A percentile compares a stretch with the other conserved stretches of the same genome.
These are phyloP conservation scores for Taeniopygia guttata DNA, from an alignment of 2,797 vertebrate species.

Conservation along the genomic window DNA sequence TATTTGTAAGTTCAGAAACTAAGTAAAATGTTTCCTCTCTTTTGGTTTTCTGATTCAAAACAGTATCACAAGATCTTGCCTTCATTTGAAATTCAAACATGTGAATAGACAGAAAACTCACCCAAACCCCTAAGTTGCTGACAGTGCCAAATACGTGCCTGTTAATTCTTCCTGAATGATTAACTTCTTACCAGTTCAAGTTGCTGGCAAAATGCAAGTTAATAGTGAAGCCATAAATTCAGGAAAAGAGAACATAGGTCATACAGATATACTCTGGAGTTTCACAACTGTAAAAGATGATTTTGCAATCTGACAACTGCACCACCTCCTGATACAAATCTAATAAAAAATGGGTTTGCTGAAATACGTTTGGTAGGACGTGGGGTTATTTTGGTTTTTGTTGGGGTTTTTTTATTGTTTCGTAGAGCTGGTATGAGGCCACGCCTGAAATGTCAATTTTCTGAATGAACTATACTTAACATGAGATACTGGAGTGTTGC, in stretches of 20 bases:
- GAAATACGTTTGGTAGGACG: neutral
- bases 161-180: neutral
- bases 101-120: neutral
- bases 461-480: neutral
- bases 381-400: too few relatives aligned
- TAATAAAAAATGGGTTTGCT: neutral
- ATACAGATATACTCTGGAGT: neutral
- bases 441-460: neutral
- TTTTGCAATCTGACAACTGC: neutral
- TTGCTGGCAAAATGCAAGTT: neutral
- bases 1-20: neutral
- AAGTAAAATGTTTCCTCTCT: neutral
- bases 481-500: neutral
- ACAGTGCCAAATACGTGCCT: neutral
- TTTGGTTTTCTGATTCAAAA: neutral
- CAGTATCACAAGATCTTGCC: neutral
- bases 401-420: neutral
- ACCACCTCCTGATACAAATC: neutral
- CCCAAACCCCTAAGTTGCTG: neutral
- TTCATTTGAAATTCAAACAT: neutral
- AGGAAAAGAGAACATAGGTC: neutral
- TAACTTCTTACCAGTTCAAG: neutral
- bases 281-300: neutral
- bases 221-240: neutral
- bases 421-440: neutral